phyloP scores from a whole-genome alignment of 2,113 vertebrate species.

The Perca schrenkii region DNA sequence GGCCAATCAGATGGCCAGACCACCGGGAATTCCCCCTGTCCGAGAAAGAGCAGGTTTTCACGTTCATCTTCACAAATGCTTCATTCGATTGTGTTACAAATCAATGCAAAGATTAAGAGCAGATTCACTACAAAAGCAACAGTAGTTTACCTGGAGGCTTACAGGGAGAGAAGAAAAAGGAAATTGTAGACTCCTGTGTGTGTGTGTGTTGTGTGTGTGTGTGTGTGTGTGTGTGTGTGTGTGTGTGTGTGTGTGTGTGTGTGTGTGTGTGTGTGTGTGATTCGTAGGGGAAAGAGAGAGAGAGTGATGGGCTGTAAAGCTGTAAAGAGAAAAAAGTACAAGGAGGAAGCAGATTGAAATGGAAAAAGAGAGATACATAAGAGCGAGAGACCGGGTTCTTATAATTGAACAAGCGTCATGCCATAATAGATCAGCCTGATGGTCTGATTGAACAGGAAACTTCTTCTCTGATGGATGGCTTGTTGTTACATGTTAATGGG shows the following conservation, averaged over 20 bases:
- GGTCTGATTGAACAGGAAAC: conserved; percentile 64
- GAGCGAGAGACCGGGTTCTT: conserved; percentile 20
- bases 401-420: conserved; percentile 36
- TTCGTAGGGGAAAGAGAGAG: conserved; percentile 1
- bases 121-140: conserved; percentile 39
- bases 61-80: conserved; percentile 5
- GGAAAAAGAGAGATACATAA: conserved; percentile 34
- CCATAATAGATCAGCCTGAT: conserved; percentile 51
- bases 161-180: background rate
- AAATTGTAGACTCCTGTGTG: conserved; percentile 26
- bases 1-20: too few species aligned
- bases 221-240: too few species aligned
- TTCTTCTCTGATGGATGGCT: conserved; percentile 63
- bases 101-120: conserved; percentile 23
- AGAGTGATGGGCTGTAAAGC: conserved; percentile 6
- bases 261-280: conserved; percentile 4
- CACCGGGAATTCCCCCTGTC: too few species aligned
- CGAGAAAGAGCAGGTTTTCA: background rate
- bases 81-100: conserved; percentile 24
- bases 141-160: conserved; percentile 33
- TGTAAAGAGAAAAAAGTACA: conserved; percentile 6
- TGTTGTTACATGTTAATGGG: conserved; percentile 66
- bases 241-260: background rate
- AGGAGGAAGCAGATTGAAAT: conserved; percentile 26
- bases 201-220: background rate